Evolutionary conservation across 2,113 vertebrate species (phyloP), one percentile per base, ranked within the genome.

Genomic region (Lucifuga dentata): DNA sequence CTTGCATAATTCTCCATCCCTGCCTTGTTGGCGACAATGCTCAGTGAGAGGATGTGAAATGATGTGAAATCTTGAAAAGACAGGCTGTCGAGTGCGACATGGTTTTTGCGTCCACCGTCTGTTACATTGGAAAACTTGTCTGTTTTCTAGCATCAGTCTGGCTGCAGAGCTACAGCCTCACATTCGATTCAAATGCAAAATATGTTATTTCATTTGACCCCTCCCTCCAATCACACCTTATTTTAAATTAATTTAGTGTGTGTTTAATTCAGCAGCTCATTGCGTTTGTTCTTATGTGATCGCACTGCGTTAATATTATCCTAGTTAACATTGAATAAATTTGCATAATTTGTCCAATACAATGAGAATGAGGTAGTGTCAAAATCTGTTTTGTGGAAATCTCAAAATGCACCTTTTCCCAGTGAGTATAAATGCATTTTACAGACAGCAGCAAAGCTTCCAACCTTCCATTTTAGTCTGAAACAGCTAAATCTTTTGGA

Each of bases 261-360:
- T 45, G 58, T 52, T 43, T n/a, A 50, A 19, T 51, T 69, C 32
- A 2, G 35, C 21, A 60, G 51, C 48, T 64, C 64, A 60, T 60
- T 77, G 77, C 62, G 40, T 5, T 76, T 45, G 16, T 43, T 64
- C 44, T 50, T 36, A 16, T n/a, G 17, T n/a, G 29, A 52, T 41
- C 40, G 39, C 32, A 15, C 9, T 60, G 16, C n/a, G 49, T 62
- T 77, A 55, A 73, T 78, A 55, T 15, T 32, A 76, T 73, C 26
- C 74, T 65, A 61, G 59, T 63, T 66, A 55, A 11, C 48, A 38
- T 4, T 60, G 70, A 79, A 81, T 83, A 65, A 0, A 83, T 87
- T 71, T 23, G 15, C 48, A 81, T 78, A 68, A 72, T 63, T 33
- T 45, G 23, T 39, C 21, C 26, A 43, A 35, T 5, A 35, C 33